Percentiles rank a stretch among this genome's conserved stretches.
Evolutionary conservation across 1,140 invertebrate species (phyloP).

Genomic region (Heliconius congener): DNA sequence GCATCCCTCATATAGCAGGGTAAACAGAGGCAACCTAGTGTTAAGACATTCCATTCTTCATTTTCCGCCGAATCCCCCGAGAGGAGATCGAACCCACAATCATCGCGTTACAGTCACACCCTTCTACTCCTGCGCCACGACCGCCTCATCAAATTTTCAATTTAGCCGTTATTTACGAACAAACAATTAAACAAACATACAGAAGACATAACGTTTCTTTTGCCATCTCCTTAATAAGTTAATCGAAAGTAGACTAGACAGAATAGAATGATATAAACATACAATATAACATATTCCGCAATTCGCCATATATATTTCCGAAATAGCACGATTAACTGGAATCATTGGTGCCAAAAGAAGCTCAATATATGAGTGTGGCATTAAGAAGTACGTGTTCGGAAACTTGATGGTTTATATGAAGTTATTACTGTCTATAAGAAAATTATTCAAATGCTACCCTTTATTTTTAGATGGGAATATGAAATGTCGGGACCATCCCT

Average conservation of each 20-base stretch:
- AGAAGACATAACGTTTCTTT: background rate
- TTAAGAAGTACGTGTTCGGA: background rate
- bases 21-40: too few relatives aligned
- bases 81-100: too few relatives aligned
- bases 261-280: too few relatives aligned
- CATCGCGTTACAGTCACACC: too few relatives aligned
- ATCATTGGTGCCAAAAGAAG: background rate
- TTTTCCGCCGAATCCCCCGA: too few relatives aligned
- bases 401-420: background rate
- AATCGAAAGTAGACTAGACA: too few relatives aligned
- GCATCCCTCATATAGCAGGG: too few relatives aligned
- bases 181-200: background rate
- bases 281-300: background rate
- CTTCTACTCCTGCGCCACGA: too few relatives aligned
- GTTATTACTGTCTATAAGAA: background rate
- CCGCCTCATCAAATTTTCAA: too few relatives aligned
- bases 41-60: too few relatives aligned
- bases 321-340: background rate
- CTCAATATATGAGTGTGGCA: constrained; percentile 2
- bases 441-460: background rate
- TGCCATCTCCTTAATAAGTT: background rate
- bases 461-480: background rate
- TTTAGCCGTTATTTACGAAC: too few relatives aligned
- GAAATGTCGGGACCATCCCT: too few relatives aligned
- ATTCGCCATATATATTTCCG: background rate